Evolutionary conservation across 2,888 invertebrate genomes (phyloP).

Genomic region (Polymixis lichenea): DNA sequence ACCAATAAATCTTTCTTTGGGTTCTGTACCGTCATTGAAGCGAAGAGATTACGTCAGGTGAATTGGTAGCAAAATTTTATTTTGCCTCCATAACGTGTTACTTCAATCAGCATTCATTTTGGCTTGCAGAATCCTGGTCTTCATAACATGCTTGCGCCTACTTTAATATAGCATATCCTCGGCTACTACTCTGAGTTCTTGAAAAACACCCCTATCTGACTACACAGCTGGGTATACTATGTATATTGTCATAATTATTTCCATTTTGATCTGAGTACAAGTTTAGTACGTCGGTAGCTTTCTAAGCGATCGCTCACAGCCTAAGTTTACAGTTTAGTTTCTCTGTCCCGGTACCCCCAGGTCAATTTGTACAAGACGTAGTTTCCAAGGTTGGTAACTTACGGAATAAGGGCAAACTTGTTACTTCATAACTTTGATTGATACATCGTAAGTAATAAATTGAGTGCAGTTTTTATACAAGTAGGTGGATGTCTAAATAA

Average conservation of each 20-base stretch:
- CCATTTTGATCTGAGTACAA: slow-evolving; percentile 53
- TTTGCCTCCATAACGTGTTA: too few species aligned
- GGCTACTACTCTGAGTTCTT: too few species aligned
- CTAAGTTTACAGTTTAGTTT: slow-evolving; percentile 59
- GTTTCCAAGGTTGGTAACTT: slow-evolving; percentile 65
- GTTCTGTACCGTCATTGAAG: neutral
- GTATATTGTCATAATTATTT: slow-evolving; percentile 37
- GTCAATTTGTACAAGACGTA: slow-evolving; percentile 61
- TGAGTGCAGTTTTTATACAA: neutral
- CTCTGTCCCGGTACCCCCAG: slow-evolving; percentile 57
- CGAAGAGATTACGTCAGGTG: neutral
- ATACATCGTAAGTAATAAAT: slow-evolving; percentile 30
- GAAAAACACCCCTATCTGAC: neutral
- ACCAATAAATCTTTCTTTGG: slow-evolving; percentile 3
- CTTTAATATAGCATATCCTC: neutral
- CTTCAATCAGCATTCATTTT: neutral
- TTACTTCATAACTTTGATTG: slow-evolving; percentile 54
- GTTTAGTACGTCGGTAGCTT: slow-evolving; percentile 47
- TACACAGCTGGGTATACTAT: slow-evolving; percentile 4
- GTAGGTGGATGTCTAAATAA: neutral
- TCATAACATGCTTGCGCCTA: neutral
- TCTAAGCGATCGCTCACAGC: slow-evolving; percentile 53
- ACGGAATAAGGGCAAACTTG: slow-evolving; percentile 61
- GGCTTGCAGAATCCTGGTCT: neutral
- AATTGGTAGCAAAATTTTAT: neutral